Evolutionary conservation across 2,797 vertebrate genomes (phyloP), one percentile per base, ranked within the genome.

Genomic region (Gymnodraco acuticeps): DNA sequence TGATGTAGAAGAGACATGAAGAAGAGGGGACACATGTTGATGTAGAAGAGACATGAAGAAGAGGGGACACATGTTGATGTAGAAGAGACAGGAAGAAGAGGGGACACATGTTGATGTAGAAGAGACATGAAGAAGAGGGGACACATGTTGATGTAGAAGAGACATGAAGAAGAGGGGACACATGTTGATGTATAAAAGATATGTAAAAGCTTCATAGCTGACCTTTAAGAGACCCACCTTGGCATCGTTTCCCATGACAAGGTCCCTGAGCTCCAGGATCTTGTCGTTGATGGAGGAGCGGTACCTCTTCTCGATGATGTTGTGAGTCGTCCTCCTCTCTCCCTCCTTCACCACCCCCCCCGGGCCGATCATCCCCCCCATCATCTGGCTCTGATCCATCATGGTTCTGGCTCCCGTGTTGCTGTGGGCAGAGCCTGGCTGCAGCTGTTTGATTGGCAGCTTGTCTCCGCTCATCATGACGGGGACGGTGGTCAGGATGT

Each of bases 231-330:
- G 46, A 55, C 94, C 59, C 64, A 99, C 98, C 96, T 99, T 99
- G 20, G 97, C 96, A 41, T 99, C 97, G 4, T 93, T 97, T 43
- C 98, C 98, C 97, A 99, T 98, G 72, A 99, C 97, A 53, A 99
- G 93, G 87, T 99, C 97, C 70, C 98, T 96, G 70, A 99, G 94
- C 88, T 99, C 98, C 43, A 99, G 91, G 67, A 99, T 99, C 92
- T 99, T 99, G 90, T 99, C 98, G 10, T 99, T 99, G 89, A 99
- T 99, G 76, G 98, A 99, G 0, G 98, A 99, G 0, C 98, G 94
- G 73, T 99, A 99, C 7, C 98, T 93, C 90, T 99, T 99, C 93
- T 99, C 98, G 14, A 99, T 99, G 87, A 99, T 97, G 89, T 99
- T 99, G 91, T 99, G 98, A 16, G 98, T 99, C 0, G 97, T 99